Evolutionary conservation across 1,140 invertebrate genomes (phyloP), one percentile per base, ranked within the genome.

Genomic region (Ctenoplectra terminalis): DNA sequence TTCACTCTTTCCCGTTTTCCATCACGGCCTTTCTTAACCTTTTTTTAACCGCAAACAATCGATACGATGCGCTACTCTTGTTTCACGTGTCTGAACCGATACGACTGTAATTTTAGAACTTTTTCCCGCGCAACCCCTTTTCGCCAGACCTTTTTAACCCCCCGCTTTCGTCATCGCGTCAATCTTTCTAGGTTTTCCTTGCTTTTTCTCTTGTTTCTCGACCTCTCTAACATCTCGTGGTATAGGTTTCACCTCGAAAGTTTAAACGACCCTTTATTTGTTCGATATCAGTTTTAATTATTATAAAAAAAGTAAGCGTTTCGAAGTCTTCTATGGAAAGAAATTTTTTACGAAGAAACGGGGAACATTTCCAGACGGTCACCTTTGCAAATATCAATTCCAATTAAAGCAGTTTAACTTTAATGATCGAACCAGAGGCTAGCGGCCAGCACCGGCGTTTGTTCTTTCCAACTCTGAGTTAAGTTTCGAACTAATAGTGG

Each of bases 401-500:
- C 48, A 76, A 76, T 76, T 76, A 76, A 52, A 54, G 4, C 48
- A n/a, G 61, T 54, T 54, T 20, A 75, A 75, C 15, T 34, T 23
- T 9, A 29, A 60, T 17, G 34, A 50, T 66, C 48, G 34, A 6
- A 1, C 4, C 17, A 37, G 34, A 34, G 2, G 46, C 46, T 48
- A 15, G 11, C 29, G 40, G 56, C 26, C 34, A 6, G 37, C 13
- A 13, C 23, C 13, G 67, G 26, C 48, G 74, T 67, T 76, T 67
- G 48, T 52, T 76, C 74, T 67, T 76, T 40, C 61, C 34, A 76
- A 76, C 46, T 76, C 50, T 31, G 13, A 29, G 43, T 31, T 29
- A 52, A 76, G 74, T 67, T 76, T 15, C 48, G 26, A 76, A 76
- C 61, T 67, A 67, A 67, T 52, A 52, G 74, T 76, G 74, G 74